Evolutionary conservation across 2,113 vertebrate species (phyloP).

Genomic region (Ictidomys tridecemlineatus): DNA sequence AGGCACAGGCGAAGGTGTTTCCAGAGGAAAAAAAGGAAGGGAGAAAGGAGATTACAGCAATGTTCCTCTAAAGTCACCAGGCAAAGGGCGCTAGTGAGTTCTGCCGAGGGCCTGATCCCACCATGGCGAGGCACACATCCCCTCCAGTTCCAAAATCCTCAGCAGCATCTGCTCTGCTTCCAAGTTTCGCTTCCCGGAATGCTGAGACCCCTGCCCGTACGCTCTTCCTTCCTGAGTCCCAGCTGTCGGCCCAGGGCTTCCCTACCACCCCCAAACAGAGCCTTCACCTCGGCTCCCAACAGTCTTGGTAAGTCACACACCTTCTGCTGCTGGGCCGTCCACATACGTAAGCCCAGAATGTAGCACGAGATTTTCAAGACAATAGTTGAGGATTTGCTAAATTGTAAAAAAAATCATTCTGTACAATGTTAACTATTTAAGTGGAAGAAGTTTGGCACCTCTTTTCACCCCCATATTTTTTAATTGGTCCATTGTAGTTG

Average conservation of each 20-base stretch:
- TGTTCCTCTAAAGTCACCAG: neutral
- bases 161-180: neutral
- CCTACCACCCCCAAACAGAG: too few relatives aligned
- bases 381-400: neutral
- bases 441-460: neutral
- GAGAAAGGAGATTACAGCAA: neutral
- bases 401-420: neutral
- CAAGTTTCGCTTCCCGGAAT: neutral
- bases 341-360: neutral
- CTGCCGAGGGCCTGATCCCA: neutral
- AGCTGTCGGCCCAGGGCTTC: neutral
- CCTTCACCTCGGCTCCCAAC: neutral
- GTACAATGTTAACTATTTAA: neutral
- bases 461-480: too few relatives aligned
- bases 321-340: neutral
- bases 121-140: neutral
- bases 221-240: neutral
- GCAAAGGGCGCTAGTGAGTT: neutral
- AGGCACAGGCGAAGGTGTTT: constrained; percentile 38
- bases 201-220: neutral
- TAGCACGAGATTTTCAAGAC: neutral
- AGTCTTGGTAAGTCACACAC: neutral
- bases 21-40: constrained; percentile 44
- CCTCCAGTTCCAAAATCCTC: neutral
- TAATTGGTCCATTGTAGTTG: too few relatives aligned